Evolutionary conservation across 2,113 vertebrate species (phyloP).

Genomic region (Melanerpes aurifrons): DNA sequence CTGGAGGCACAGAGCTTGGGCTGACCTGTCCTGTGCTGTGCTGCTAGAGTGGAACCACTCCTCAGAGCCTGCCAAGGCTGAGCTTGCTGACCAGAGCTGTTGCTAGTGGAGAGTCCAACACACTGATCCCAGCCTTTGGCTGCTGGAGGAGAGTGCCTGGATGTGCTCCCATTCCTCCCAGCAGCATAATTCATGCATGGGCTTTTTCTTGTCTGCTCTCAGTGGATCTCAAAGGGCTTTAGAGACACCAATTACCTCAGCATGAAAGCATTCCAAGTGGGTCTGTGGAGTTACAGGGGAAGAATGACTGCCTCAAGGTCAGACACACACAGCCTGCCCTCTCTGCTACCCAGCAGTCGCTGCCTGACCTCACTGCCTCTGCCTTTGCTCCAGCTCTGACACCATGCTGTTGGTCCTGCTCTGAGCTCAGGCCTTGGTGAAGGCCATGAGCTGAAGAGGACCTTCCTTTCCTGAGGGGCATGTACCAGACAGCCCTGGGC

Average conservation of each 20-base stretch:
- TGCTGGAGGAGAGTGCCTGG: not conserved
- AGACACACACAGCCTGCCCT: not conserved
- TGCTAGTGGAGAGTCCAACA: not conserved
- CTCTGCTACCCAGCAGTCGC: not conserved
- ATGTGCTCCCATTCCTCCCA: not conserved
- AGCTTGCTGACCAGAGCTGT: not conserved
- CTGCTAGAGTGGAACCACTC: constrained; percentile 25
- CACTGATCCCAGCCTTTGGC: not conserved
- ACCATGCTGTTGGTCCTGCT: not conserved
- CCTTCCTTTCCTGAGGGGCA: not conserved
- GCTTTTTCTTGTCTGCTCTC: not conserved
- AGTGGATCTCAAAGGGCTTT: not conserved
- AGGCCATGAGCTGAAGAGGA: not conserved
- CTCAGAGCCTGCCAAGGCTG: not conserved
- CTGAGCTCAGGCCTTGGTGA: not conserved
- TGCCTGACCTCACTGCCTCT: not conserved
- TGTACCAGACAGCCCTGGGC: not conserved
- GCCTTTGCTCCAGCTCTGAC: not conserved
- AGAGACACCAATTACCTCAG: not conserved
- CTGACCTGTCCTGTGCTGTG: not conserved
- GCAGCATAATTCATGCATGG: not conserved
- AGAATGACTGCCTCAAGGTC: not conserved
- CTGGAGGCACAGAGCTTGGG: not conserved
- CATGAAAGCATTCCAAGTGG: not conserved
- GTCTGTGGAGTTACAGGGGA: not conserved